Base-by-base conservation (phyloP, 2,888 invertebrate species). In the Rhingia rostrata region DNA sequence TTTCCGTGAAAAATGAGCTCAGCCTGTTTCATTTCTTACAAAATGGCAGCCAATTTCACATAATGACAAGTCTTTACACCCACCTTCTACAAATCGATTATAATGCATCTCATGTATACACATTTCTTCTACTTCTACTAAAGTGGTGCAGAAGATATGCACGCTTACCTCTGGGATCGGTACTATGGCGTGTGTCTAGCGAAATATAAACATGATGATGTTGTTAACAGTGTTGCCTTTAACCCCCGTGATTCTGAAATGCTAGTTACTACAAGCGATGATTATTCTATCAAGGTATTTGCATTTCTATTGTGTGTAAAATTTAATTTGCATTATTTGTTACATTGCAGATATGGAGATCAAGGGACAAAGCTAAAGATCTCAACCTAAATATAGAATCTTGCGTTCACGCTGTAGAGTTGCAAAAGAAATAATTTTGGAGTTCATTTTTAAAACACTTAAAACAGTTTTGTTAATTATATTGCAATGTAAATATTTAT, bases 211-310 rank as follows among this genome's bases (percentile, higher is more conserved):
- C 97, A 97, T 89, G 91, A 91, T 0, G 96, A 96, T 90, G 96
- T 96, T 6, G 97, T 97, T 0, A 97, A 96, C 91, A 95, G 95
- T 22, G 96, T 97, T 1, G 96, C 97, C 3, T 96, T 97, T 89
- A 96, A 96, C 92, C 96, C 96, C 0, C 92, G 92, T 80, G 95
- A 97, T 91, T 93, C 95, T 0, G 95, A 96, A 91, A 95, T 96
- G 94, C 92, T 97, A 37, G 94, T 97, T 6, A 96, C 96, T 5
- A 95, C 95, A 7, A 96, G 96, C 72, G 97, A 97, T 90, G 97
- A 97, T 91, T 93, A 93, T 88, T 94, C 94, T 4, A 94, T 97
- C 63, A 96, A 96, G 92, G 91, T 90, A 67, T 66, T 7, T 45
- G 12, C 6, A 35, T 60, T 4, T 39, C 4, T 41, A 98, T 92